Base-by-base conservation (phyloP, 2,888 invertebrate species). In the Catonia carolina region DNA sequence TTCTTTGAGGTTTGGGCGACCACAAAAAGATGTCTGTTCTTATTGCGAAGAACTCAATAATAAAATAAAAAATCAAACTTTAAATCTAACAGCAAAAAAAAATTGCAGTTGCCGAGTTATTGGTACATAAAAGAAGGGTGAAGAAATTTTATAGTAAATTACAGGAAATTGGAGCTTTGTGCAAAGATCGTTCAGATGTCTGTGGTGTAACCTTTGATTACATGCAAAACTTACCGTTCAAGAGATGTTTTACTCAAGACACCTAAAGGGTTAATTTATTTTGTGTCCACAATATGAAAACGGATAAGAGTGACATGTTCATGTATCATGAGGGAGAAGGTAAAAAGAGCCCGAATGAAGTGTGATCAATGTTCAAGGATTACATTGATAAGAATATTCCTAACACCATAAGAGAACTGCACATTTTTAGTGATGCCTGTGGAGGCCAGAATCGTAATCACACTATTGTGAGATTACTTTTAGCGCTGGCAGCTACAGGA, bases 11-110 rank as follows among this genome's bases (percentile, higher is more conserved):
- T 67, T 66, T 61, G 63, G 64, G 41, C 53, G 62, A 52, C 64
- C 61, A 23, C 63, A 64, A 58, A 63, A 64, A 10, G 64, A 64
- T 52, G 62, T 60, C 12, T 65, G 62, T 55, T 58, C 53, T 18
- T 55, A 53, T 22, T 64, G 63, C 47, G 64, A 64, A 48, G 58
- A 59, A 54, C 49, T 63, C 50, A 50, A 48, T 33, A 56, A 47
- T 27, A 65, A 63, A 58, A 50, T 62, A 54, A 65, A 61, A 57
- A 41, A 53, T 20, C 52, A 39, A 12, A 49, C 39, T 22, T 60
- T 62, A 52, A 47, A 57, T 37, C 56, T 61, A 31, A 60, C 52
- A 55, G 61, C 63, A n/a, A 20, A 63, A 63, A 61, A 6, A 8
- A 2, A 37, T 14, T 37, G 37, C 17, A 2, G 17, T 8, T 5